Evolutionary conservation across 2,888 invertebrate genomes (phyloP).

Genomic region (Podotricha telesiphe): DNA sequence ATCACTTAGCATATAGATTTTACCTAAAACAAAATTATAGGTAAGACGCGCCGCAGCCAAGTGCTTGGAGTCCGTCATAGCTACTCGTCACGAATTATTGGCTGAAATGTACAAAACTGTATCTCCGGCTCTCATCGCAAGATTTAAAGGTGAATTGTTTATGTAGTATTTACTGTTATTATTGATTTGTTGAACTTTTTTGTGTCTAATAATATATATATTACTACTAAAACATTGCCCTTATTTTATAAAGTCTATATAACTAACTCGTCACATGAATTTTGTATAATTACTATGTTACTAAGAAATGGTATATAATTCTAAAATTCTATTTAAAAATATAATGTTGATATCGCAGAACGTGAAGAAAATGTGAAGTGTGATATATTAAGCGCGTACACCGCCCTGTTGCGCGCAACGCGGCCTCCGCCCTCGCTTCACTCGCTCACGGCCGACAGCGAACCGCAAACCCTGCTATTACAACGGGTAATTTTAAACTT

Average conservation of each 20-base stretch:
- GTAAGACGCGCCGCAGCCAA: constrained; percentile 97
- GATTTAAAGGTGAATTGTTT: constrained; percentile 91
- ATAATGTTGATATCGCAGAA: constrained; percentile 81
- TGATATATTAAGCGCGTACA: constrained; percentile 98
- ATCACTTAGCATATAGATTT: neutral
- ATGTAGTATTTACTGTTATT: neutral
- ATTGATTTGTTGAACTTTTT: neutral
- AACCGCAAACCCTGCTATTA: constrained; percentile 84
- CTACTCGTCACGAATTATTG: constrained; percentile 95
- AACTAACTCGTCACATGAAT: no score
- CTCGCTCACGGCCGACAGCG: constrained; percentile 88
- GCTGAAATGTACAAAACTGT: constrained; percentile 94
- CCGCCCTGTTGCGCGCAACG: constrained; percentile 95
- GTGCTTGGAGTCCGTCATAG: constrained; percentile 97
- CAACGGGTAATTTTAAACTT: constrained; percentile 70
- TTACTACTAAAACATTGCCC: no score
- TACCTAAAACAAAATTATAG: constrained; percentile 48
- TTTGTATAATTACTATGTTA: no score
- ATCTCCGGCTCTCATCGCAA: constrained; percentile 94
- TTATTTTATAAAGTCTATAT: no score
- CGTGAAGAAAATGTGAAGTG: constrained; percentile 99
- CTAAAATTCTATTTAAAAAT: no score
- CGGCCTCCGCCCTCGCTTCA: constrained; percentile 86
- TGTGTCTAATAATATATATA: neutral
- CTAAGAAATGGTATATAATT: no score